A percentile compares a stretch with the other conserved stretches of the same genome.
Evolutionary conservation across 1,140 invertebrate species (phyloP).

Genomic region (Calephelis virginiensis): DNA sequence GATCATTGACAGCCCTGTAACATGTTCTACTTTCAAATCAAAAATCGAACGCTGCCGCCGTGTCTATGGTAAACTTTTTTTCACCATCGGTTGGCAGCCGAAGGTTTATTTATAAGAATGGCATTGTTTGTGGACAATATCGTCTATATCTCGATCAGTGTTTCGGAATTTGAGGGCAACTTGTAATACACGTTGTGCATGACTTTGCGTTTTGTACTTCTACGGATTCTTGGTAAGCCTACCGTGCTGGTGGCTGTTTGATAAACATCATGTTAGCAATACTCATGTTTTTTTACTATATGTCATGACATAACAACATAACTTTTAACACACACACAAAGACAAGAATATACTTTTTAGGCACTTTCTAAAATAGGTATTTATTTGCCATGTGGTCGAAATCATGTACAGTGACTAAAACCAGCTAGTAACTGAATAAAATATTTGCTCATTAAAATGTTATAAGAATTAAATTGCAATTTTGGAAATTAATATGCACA

Average conservation of each 20-base stretch:
- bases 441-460: too few relatives aligned
- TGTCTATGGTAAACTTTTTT: conserved; percentile 57
- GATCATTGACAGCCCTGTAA: conserved; percentile 44
- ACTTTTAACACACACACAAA: too few relatives aligned
- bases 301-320: too few relatives aligned
- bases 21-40: conserved; percentile 55
- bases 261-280: conserved; percentile 14
- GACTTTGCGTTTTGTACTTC: conserved; percentile 52
- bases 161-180: conserved; percentile 52
- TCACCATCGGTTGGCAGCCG: conserved; percentile 53
- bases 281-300: conserved; percentile 16
- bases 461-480: too few relatives aligned
- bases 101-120: conserved; percentile 62
- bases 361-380: too few relatives aligned
- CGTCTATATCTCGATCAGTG: conserved; percentile 56
- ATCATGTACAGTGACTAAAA: too few relatives aligned
- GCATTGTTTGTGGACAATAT: conserved; percentile 71
- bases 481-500: too few relatives aligned
- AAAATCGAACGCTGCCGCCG: conserved; percentile 51
- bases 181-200: conserved; percentile 54
- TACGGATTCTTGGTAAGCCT: conserved; percentile 35
- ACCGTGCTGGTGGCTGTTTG: conserved; percentile 25
- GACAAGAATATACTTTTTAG: too few relatives aligned
- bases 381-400: too few relatives aligned
- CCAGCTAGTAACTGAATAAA: too few relatives aligned